Conservation (phyloP, 2,888 invertebrate genomes). For the Epinotia nisella region DNA sequence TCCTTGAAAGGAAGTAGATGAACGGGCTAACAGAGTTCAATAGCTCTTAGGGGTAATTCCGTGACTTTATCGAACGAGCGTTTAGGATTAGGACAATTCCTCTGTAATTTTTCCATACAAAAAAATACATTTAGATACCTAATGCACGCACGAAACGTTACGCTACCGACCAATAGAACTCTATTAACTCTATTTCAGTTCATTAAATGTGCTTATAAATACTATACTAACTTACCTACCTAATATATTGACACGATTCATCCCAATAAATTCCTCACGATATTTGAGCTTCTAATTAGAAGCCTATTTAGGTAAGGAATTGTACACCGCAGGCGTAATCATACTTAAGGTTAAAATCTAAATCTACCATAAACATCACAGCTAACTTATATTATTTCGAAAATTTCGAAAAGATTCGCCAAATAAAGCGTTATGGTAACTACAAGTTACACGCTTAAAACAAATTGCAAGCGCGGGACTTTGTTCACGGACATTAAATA, state of each 20-base stretch:
- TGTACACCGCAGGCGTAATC: neutral
- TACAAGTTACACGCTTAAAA: slow-evolving; percentile 31
- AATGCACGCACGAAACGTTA: too few relatives aligned
- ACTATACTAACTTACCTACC: too few relatives aligned
- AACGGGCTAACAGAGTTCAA: neutral
- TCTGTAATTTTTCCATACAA: too few relatives aligned
- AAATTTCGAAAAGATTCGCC: neutral
- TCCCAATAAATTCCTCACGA: too few relatives aligned
- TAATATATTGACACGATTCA: too few relatives aligned
- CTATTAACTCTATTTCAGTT: too few relatives aligned
- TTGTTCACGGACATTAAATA: slow-evolving; percentile 39
- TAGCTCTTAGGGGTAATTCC: neutral
- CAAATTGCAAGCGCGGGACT: slow-evolving; percentile 30
- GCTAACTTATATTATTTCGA: neutral
- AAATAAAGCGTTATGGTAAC: slow-evolving; percentile 18
- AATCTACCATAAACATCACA: neutral
- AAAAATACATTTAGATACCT: too few relatives aligned
- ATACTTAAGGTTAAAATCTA: neutral
- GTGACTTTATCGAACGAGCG: too few relatives aligned
- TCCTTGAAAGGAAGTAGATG: neutral
- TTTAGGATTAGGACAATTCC: too few relatives aligned
- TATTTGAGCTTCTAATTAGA: neutral
- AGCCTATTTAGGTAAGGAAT: neutral
- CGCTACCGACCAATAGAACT: too few relatives aligned
- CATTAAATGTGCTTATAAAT: too few relatives aligned